These are phyloP conservation scores for Orbicella faveolata DNA, from an alignment of 64 coral and sea anemone genomes.

Conservation along the genomic window DNA sequence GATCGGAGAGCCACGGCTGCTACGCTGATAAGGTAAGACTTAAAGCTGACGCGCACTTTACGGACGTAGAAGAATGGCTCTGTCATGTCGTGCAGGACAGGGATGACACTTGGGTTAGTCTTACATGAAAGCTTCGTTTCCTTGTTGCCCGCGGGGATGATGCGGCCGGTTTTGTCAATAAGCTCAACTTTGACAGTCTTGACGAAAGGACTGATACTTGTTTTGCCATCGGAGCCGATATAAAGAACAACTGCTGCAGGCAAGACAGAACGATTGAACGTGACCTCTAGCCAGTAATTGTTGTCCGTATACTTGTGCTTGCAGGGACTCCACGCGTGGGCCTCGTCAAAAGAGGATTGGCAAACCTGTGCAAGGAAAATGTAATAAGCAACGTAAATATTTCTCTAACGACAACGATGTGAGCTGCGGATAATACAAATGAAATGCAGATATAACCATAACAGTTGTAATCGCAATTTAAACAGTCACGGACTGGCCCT, in stretches of 20 bases:
- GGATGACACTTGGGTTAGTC: constrained; percentile 76
- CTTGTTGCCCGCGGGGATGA: constrained; percentile 25
- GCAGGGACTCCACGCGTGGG: constrained; percentile 67
- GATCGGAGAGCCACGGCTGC: constrained; percentile 70
- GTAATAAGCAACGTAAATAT: background rate
- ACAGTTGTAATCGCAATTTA: too few relatives aligned
- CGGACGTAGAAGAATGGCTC: constrained; percentile 81
- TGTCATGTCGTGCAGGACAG: constrained; percentile 86
- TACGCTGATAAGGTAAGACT: constrained; percentile 51
- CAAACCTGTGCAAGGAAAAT: constrained; percentile 58
- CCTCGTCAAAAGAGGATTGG: background rate
- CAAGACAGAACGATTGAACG: constrained; percentile 72
- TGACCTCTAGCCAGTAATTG: constrained; percentile 84
- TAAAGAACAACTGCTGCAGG: constrained; percentile 87
- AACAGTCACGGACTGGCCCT: too few relatives aligned
- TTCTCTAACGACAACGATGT: too few relatives aligned
- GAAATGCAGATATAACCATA: too few relatives aligned
- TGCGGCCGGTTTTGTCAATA: constrained; percentile 18
- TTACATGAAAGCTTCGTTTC: constrained; percentile 72
- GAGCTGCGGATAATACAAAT: too few relatives aligned
- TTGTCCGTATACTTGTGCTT: background rate
- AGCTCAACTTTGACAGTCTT: constrained; percentile 32
- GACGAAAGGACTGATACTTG: background rate
- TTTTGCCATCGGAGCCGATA: constrained; percentile 55
- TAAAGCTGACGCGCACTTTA: constrained; percentile 63